A percentile compares a stretch with the other conserved stretches of the same genome.
Conservation (phyloP, 2,797 vertebrate species). For the Enteromius thamalakanensis region DNA sequence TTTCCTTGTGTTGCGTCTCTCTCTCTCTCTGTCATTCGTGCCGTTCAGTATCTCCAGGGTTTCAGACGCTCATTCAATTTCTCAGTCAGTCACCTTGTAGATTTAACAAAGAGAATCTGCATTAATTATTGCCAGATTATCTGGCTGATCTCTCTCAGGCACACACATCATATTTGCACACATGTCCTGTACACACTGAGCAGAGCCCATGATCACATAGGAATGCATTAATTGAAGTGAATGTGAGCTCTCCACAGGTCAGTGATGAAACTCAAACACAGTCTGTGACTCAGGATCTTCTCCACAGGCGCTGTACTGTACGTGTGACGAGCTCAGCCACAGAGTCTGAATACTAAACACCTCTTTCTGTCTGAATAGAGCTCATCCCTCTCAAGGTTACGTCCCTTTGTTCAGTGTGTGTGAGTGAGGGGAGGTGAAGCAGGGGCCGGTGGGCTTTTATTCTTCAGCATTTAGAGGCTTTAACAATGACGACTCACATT, state of each 20-base stretch:
- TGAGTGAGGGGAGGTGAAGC: slow-evolving; percentile 23
- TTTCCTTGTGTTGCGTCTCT: too few species aligned
- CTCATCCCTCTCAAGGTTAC: slow-evolving; percentile 51
- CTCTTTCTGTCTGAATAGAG: slow-evolving; percentile 41
- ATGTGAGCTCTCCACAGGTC: slow-evolving; percentile 17
- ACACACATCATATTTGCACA: slow-evolving; percentile 1
- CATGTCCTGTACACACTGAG: not conserved
- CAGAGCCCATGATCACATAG: not conserved
- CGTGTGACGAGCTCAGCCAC: slow-evolving; percentile 24
- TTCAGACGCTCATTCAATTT: slow-evolving; percentile 75
- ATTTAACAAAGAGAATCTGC: slow-evolving; percentile 76
- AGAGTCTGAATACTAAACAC: slow-evolving; percentile 55
- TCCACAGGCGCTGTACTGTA: slow-evolving; percentile 21
- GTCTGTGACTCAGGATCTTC: not conserved
- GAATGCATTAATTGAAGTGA: slow-evolving; percentile 12
- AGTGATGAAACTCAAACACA: slow-evolving; percentile 25
- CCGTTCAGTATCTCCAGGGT: slow-evolving; percentile 72
- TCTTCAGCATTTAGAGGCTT: slow-evolving; percentile 45
- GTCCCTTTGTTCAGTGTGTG: slow-evolving; percentile 45
- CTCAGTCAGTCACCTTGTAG: slow-evolving; percentile 73
- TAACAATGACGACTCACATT: slow-evolving; percentile 60
- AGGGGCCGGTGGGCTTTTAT: slow-evolving; percentile 35
- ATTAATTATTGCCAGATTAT: slow-evolving; percentile 76
- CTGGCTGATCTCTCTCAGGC: slow-evolving; percentile 55
- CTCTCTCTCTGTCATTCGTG: too few species aligned